Evolutionary conservation across 2,797 vertebrate genomes (phyloP).

Genomic region (Fistularia tabacaria): DNA sequence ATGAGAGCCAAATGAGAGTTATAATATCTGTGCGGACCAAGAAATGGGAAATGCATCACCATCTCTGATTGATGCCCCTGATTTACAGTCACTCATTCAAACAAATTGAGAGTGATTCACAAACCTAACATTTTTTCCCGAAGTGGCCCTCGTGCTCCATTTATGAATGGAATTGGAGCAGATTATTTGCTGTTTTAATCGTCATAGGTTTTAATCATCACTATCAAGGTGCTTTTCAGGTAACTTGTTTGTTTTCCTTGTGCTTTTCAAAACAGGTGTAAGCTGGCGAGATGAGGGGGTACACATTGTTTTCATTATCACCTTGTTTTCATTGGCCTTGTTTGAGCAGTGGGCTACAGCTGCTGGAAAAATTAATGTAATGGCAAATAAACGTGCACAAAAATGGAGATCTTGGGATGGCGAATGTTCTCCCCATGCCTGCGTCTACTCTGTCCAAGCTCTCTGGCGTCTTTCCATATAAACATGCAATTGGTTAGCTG

Average conservation of each 20-base stretch:
- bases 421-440: too few relatives aligned
- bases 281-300: too few relatives aligned
- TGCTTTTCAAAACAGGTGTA: too few relatives aligned
- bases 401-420: too few relatives aligned
- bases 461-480: too few relatives aligned
- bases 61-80: constrained; percentile 35
- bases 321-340: too few relatives aligned
- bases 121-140: constrained; percentile 23
- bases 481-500: too few relatives aligned
- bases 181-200: constrained; percentile 12
- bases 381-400: too few relatives aligned
- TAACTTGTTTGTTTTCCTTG: neutral
- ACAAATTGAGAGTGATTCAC: constrained; percentile 52
- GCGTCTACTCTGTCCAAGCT: too few relatives aligned
- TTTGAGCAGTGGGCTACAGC: too few relatives aligned
- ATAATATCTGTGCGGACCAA: constrained; percentile 43
- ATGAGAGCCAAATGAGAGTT: constrained; percentile 58
- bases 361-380: too few relatives aligned
- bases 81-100: constrained; percentile 46
- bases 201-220: neutral
- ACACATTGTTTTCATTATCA: too few relatives aligned
- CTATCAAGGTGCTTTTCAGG: constrained; percentile 5
- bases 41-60: constrained; percentile 47
- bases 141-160: constrained; percentile 13
- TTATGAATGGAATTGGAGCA: constrained; percentile 3